phyloP scores from a whole-genome alignment of 2,888 invertebrate species.

The Acanthoscelides obtectus region DNA sequence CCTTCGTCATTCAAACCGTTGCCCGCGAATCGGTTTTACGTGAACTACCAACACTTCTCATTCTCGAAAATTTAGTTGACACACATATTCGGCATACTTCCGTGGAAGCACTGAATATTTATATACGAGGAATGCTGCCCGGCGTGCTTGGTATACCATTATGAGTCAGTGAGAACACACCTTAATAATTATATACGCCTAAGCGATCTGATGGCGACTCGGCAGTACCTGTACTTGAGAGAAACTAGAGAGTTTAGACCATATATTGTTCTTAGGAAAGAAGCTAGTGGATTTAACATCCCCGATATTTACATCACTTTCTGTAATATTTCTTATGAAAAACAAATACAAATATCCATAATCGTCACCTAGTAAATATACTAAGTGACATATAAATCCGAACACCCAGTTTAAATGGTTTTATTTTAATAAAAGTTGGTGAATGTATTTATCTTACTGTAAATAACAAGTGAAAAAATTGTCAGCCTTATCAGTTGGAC shows the following conservation, averaged over 20 bases:
- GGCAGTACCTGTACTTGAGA: background rate
- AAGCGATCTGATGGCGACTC: background rate
- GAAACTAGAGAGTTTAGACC: background rate
- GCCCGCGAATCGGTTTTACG: background rate
- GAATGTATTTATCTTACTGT: no score
- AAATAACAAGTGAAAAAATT: no score
- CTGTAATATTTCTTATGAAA: no score
- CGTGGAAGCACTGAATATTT: slow-evolving; percentile 1
- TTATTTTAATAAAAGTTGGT: no score
- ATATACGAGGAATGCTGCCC: slow-evolving; percentile 11
- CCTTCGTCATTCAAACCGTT: background rate
- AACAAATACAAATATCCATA: no score
- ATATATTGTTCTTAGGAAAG: no score
- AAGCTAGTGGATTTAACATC: no score
- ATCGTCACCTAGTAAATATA: no score
- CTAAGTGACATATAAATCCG: no score
- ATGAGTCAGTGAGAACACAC: slow-evolving; percentile 14
- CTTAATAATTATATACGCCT: slow-evolving; percentile 7
- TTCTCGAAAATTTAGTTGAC: slow-evolving; percentile 1
- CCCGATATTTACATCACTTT: no score
- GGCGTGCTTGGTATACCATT: slow-evolving; percentile 8
- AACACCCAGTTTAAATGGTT: no score
- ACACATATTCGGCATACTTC: slow-evolving; percentile 3
- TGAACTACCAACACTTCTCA: background rate
- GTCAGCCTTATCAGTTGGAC: no score